Evolutionary conservation across 2,888 invertebrate genomes (phyloP), one percentile per base, ranked within the genome.

Genomic region (Drosophila algonquin): DNA sequence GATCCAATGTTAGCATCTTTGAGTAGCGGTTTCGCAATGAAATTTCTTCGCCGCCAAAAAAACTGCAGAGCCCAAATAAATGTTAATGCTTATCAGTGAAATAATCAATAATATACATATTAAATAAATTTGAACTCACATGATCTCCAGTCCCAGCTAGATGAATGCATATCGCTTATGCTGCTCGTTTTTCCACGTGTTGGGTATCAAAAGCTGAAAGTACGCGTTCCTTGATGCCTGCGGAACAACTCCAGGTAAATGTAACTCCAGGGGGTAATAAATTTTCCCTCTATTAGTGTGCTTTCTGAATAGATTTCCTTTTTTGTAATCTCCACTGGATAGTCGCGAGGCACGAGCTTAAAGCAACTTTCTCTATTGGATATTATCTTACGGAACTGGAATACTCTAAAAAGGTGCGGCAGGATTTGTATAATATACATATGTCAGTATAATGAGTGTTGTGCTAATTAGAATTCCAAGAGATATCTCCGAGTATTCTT

Each of bases 111-210:
- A 18, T 12, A 14, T 9, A 18, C 9, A 14, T 9, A 5, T 24
- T 24, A 5, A 24, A 9, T 2, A n/a, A 30, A 2, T 3, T n/a
- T 9, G 10, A 40, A 86, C 90, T 76, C 58, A 90, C 90, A 65
- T 99, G 99, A 93, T 99, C 99, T 51, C 99, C 99, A 48, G 99
- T 99, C 35, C 99, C 99, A 32, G 99, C 99, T 77, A 99, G 93
- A 90, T 99, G 99, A 75, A 99, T 94, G 91, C 98, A 98, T 45
- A 99, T 94, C 3, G 98, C 89, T 96, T 96, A 81, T 94, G 94
- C 18, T 93, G 93, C 75, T 94, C 93, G 63, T 94, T 92, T 0
- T 94, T 93, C 98, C 98, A 98, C 80, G 95, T 94, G 32, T 94
- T 93, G 0, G 98, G 98, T 77, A 98, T 90, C 44, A 98, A 90